Evolutionary conservation across 2,113 vertebrate species (phyloP).

Genomic region (Gopherus evgoodei): DNA sequence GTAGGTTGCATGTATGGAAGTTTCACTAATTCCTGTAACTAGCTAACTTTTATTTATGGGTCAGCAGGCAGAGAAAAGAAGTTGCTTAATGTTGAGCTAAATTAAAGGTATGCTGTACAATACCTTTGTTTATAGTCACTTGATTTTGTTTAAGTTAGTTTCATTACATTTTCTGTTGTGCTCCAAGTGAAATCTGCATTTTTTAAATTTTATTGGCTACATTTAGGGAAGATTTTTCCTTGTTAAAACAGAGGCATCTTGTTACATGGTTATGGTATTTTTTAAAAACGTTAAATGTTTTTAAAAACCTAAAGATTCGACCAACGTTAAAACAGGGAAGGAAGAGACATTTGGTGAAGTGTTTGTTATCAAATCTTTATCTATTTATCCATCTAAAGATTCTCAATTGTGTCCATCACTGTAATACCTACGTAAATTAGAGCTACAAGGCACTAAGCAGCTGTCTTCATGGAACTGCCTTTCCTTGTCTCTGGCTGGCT

Average conservation of each 20-base stretch:
- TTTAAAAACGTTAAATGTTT: neutral
- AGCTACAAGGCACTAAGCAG: accelerated
- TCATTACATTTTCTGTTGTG: neutral
- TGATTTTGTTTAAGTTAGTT: neutral
- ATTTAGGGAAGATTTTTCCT: neutral
- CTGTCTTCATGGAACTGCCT: neutral
- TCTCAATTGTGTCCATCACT: neutral
- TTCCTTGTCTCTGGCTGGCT: neutral
- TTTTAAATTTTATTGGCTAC: neutral
- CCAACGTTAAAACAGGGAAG: neutral
- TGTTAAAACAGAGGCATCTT: neutral
- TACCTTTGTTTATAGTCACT: neutral
- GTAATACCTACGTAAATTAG: neutral
- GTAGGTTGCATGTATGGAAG: neutral
- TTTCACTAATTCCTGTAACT: neutral
- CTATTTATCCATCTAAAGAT: accelerated
- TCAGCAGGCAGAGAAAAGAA: constrained; percentile 9
- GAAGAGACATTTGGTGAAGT: neutral
- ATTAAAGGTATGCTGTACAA: neutral
- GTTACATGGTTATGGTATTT: neutral
- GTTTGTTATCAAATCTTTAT: neutral
- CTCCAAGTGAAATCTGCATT: neutral
- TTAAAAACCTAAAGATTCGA: neutral
- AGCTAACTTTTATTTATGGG: neutral
- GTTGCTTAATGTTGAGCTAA: neutral